phyloP scores from a whole-genome alignment of 2,797 vertebrate genomes.

The Pseudomugil gertrudae region DNA sequence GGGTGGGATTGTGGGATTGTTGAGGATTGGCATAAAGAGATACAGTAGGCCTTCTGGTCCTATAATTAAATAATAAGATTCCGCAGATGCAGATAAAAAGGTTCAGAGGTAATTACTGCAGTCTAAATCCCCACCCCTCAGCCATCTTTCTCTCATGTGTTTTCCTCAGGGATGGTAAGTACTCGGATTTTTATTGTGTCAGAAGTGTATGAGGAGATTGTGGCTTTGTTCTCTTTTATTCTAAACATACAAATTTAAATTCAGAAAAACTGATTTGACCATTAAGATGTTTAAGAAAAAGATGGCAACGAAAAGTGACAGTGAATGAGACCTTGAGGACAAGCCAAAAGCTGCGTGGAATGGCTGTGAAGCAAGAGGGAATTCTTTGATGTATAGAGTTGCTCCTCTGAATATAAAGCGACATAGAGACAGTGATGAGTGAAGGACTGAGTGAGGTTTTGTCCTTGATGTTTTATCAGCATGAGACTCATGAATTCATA shows the following conservation, averaged over 20 bases:
- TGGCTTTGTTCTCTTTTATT: constrained; percentile 21
- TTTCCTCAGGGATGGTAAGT: constrained; percentile 46
- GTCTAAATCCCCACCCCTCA: constrained; percentile 38
- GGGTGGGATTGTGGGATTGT: constrained; percentile 14
- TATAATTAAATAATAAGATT: constrained; percentile 78
- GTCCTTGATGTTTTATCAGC: constrained; percentile 58
- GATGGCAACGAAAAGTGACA: constrained; percentile 9
- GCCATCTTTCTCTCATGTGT: constrained; percentile 22
- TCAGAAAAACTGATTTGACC: background rate
- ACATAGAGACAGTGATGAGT: constrained; percentile 25
- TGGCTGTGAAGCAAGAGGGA: constrained; percentile 21
- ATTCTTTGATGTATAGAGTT: constrained; percentile 35
- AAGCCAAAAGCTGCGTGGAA: constrained; percentile 17
- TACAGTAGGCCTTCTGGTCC: constrained; percentile 51
- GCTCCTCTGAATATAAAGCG: constrained; percentile 44
- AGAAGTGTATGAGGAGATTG: constrained; percentile 10
- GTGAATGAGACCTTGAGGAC: constrained; percentile 16
- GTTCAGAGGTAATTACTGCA: constrained; percentile 75
- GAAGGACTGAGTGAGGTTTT: constrained; percentile 43
- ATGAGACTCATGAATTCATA: constrained; percentile 45
- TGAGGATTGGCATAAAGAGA: constrained; percentile 31
- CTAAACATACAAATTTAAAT: background rate
- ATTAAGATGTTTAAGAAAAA: constrained; percentile 12
- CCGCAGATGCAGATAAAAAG: constrained; percentile 77
- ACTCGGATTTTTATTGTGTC: constrained; percentile 43